Conservation (phyloP, 2,113 vertebrate genomes). For the Lontra canadensis region DNA sequence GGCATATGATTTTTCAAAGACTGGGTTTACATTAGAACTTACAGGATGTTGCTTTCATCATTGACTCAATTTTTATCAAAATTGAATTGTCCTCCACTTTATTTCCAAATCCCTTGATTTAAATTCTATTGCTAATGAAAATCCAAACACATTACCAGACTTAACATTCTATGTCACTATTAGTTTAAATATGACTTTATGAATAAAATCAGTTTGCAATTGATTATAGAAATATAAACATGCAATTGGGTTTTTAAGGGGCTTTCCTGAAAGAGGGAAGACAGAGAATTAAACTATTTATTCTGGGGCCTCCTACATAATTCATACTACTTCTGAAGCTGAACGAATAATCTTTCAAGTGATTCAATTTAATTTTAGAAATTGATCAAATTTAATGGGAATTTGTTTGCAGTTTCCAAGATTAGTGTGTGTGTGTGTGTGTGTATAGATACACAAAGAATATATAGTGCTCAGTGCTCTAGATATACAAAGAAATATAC, state of each 20-base stretch:
- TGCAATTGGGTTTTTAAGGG: not conserved
- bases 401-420: not conserved
- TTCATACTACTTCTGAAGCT: not conserved
- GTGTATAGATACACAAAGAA: too few relatives aligned
- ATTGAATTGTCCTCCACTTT: constrained; percentile 8
- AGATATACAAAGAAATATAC: too few relatives aligned
- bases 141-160: not conserved
- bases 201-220: constrained; percentile 12
- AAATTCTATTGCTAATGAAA: constrained; percentile 42
- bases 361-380: constrained; percentile 1
- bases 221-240: constrained; percentile 6
- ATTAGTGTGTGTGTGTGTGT: not conserved
- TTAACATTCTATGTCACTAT: not conserved
- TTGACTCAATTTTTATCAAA: not conserved
- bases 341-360: not conserved
- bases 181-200: constrained; percentile 30
- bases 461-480: too few relatives aligned
- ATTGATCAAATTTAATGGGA: not conserved
- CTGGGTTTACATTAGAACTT: constrained; percentile 59
- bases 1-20: constrained; percentile 44
- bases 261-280: not conserved
- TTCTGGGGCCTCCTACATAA: not conserved
- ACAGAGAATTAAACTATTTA: constrained; percentile 29
- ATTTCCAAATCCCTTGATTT: constrained; percentile 45
- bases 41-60: constrained; percentile 62